phyloP scores from a whole-genome alignment of 53 echinoderm and acorn worm genomes.

The Echinometra lucunter region DNA sequence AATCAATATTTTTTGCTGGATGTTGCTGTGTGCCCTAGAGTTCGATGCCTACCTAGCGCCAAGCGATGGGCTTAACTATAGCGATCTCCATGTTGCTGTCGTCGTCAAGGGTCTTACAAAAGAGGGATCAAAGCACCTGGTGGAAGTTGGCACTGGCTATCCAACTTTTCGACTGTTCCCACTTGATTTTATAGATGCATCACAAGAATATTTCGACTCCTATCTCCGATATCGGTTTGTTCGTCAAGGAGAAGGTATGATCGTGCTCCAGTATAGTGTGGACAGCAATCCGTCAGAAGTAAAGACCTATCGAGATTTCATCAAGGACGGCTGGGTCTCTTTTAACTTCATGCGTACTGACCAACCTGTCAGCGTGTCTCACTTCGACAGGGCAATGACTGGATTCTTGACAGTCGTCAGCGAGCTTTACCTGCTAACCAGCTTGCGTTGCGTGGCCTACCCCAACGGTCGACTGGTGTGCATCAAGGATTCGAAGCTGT shows the following conservation, averaged over 20 bases:
- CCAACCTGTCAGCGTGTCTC: neutral
- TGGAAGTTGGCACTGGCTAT: conserved; percentile 52
- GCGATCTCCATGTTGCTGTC: neutral
- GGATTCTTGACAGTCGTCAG: neutral
- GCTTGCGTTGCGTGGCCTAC: conserved; percentile 17
- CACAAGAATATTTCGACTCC: conserved; percentile 34
- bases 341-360: neutral
- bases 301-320: neutral
- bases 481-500: conserved; percentile 58
- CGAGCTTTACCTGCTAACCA: neutral
- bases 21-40: conserved; percentile 10
- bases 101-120: neutral
- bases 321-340: neutral
- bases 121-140: neutral
- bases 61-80: neutral
- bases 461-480: conserved; percentile 46
- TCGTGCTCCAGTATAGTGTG: neutral
- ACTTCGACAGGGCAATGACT: neutral
- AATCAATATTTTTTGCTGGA: conserved; percentile 13
- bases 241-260: neutral
- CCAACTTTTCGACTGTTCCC: neutral
- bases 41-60: neutral
- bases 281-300: neutral
- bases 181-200: neutral
- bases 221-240: neutral